Conservation (phyloP, 1,140 invertebrate genomes). For the Pogonus chalceus region DNA sequence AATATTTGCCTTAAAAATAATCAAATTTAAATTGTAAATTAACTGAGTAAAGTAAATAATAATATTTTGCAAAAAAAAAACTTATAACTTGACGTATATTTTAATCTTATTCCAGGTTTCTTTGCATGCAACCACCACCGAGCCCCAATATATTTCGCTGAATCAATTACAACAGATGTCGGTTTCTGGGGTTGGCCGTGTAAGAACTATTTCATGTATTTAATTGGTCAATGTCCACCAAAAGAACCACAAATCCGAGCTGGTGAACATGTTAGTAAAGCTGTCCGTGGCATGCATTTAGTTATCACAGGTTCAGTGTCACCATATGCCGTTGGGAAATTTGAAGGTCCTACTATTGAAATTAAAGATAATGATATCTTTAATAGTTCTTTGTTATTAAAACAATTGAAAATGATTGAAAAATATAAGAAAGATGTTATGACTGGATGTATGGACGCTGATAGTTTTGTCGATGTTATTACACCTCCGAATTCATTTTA, state of each 20-base stretch:
- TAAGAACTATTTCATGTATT: slow-evolving; percentile 47
- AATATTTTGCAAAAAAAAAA: too few relatives aligned
- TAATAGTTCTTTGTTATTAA: background rate
- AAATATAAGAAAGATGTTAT: background rate
- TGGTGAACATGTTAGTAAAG: slow-evolving; percentile 24
- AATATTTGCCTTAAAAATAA: too few relatives aligned
- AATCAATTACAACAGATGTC: slow-evolving; percentile 53
- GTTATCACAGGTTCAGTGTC: slow-evolving; percentile 29
- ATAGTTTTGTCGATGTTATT: background rate
- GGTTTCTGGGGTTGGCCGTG: slow-evolving; percentile 69
- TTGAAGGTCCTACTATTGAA: slow-evolving; percentile 23
- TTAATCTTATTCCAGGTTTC: too few relatives aligned
- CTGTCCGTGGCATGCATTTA: slow-evolving; percentile 24
- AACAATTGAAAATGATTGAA: background rate
- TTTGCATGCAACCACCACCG: slow-evolving; percentile 54
- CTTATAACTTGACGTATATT: too few relatives aligned
- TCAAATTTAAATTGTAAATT: too few relatives aligned
- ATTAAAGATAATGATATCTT: too few relatives aligned
- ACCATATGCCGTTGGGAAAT: slow-evolving; percentile 28
- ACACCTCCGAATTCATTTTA: background rate
- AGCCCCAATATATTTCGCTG: slow-evolving; percentile 57
- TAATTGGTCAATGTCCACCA: slow-evolving; percentile 45
- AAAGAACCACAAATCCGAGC: slow-evolving; percentile 27
- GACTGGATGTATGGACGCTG: background rate
- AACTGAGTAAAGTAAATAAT: too few relatives aligned